Evolutionary conservation across 2,113 vertebrate species (phyloP).

Genomic region (Vombatus ursinus): DNA sequence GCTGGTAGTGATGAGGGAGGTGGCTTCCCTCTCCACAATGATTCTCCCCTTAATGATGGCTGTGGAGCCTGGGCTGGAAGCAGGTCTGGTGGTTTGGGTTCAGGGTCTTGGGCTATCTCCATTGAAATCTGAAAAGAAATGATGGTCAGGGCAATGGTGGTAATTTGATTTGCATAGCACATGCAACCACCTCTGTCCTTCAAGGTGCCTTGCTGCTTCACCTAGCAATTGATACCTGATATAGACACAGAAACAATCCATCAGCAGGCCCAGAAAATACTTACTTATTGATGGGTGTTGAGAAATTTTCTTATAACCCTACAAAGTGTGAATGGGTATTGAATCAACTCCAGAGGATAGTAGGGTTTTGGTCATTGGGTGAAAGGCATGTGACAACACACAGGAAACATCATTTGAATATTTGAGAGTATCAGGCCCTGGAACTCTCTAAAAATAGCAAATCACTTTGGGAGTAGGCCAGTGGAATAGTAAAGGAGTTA

Average conservation of each 20-base stretch:
- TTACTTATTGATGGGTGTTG: neutral
- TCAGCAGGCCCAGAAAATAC: neutral
- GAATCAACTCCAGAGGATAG: neutral
- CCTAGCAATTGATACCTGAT: neutral
- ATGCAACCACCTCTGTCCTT: neutral
- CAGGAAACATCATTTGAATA: neutral
- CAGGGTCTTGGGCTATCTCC: neutral
- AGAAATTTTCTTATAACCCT: neutral
- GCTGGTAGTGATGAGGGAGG: neutral
- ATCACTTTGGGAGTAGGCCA: neutral
- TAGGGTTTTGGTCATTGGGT: neutral
- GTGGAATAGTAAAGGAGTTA: neutral
- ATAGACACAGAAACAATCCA: neutral
- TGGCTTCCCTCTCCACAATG: neutral
- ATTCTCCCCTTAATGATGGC: neutral
- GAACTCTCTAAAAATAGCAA: neutral
- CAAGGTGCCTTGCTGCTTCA: neutral
- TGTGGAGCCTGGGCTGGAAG: neutral
- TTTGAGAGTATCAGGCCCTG: neutral
- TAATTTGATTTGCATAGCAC: neutral
- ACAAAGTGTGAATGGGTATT: neutral
- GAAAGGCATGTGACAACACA: neutral
- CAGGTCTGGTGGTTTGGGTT: neutral
- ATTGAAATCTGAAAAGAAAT: neutral
- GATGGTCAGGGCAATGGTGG: neutral